phyloP scores from a whole-genome alignment of 1,140 invertebrate genomes.

The Drosophila nebulosa region DNA sequence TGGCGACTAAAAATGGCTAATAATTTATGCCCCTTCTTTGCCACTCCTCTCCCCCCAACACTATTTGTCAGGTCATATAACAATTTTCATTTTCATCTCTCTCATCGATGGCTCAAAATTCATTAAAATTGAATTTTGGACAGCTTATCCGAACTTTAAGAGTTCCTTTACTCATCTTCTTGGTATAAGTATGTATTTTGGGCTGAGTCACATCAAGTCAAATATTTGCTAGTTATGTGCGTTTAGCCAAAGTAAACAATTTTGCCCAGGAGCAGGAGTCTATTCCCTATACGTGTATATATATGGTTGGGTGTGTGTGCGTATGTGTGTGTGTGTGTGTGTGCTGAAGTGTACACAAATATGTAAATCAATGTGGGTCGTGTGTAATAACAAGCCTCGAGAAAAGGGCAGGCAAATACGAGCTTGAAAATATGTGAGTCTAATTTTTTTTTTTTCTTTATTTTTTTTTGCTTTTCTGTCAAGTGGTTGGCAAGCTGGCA shows the following conservation, averaged over 20 bases:
- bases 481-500: conserved; percentile 55
- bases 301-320: too few relatives aligned
- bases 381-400: conserved; percentile 46
- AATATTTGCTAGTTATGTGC: conserved; percentile 71
- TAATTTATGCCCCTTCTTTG: conserved; percentile 23
- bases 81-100: neutral
- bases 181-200: neutral
- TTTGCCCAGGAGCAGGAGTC: conserved; percentile 35
- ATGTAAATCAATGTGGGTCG: conserved; percentile 71
- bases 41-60: too few relatives aligned
- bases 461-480: conserved; percentile 20
- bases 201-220: conserved; percentile 52
- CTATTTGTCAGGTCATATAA: neutral
- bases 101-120: conserved; percentile 69
- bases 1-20: conserved; percentile 34
- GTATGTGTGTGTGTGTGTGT: conserved; percentile 33
- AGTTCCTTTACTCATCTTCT: neutral
- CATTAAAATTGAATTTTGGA: conserved; percentile 56
- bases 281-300: neutral
- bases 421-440: conserved; percentile 17
- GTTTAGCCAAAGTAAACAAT: conserved; percentile 65
- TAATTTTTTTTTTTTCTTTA: neutral
- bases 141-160: conserved; percentile 34
- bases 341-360: conserved; percentile 45
- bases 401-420: conserved; percentile 15